Base-by-base conservation (phyloP, 2,797 vertebrate genomes). In the Sebastes vulpes region DNA sequence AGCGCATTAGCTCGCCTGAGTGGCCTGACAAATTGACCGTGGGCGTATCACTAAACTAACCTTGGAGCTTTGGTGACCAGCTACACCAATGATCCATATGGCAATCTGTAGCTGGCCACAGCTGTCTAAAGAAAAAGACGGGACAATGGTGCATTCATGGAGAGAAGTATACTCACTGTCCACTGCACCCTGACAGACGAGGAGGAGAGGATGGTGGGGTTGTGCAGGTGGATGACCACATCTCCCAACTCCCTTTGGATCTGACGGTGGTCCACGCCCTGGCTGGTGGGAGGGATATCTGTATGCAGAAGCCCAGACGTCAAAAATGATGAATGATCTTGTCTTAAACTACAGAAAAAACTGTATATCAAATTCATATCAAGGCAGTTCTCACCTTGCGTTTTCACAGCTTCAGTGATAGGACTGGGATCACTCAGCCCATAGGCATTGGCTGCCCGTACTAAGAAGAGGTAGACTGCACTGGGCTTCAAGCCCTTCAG, bases 351-450 rank as follows among this genome's bases (percentile, higher is more conserved):
- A 2, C 12, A 29, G 11, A 28, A 70, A 70, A 60, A 65, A 52
- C 4, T 38, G 7, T 21, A 46, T 26, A 59, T 63, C 0, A 35
- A 26, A 53, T 29, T 52, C 2, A 4, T 10, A 26, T 25, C 16
- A 9, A 53, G 8, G 9, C 10, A 11, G 31, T 14, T 60, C 59
- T 72, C 93, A 99, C 99, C 99, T 96, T 99, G 98, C 66, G 98
- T 99, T 96, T 98, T 99, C 89, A 99, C 97, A 63, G 99, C 97
- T 68, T 99, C 98, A 31, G 98, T 98, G 94, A 99, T 98, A 79
- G 97, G 97, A 93, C 99, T 99, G 48, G 99, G 99, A 91, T 99
- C 98, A 20, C 99, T 99, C 82, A 99, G 96, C 83, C 98, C 98
- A 18, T 99, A 99, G 0, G 99, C 98, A 86, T 99, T 99, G 76